Conservation (phyloP, 1,140 invertebrate species). For the Microplitis mediator region DNA sequence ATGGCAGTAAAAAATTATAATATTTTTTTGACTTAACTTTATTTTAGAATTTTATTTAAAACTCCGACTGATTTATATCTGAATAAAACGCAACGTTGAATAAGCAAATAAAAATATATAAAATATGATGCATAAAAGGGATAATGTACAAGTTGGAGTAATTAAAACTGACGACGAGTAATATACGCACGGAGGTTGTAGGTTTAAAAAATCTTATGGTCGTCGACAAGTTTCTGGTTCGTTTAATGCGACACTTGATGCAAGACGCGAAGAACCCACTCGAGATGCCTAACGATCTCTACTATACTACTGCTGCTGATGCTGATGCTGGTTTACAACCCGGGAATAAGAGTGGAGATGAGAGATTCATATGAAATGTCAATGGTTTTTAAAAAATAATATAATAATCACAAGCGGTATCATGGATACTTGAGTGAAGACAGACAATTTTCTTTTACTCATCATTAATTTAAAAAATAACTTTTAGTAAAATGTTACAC, state of each 20-base stretch:
- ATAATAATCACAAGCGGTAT: too few species aligned
- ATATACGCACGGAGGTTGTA: neutral
- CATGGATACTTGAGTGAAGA: too few species aligned
- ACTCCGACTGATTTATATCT: neutral
- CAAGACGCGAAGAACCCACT: constrained; percentile 26
- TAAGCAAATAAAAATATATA: neutral
- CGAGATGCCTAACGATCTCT: constrained; percentile 23
- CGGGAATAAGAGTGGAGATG: too few species aligned
- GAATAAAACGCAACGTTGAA: neutral
- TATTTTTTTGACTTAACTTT: too few species aligned
- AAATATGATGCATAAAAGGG: constrained; percentile 29
- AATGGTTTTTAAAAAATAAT: too few species aligned
- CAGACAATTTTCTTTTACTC: too few species aligned
- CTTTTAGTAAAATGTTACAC: too few species aligned
- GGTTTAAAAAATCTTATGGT: constrained; percentile 22
- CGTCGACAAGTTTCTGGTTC: constrained; percentile 36
- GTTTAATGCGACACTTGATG: constrained; percentile 27
- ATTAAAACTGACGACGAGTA: constrained; percentile 40
- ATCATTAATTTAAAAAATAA: too few species aligned
- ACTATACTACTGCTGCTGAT: neutral
- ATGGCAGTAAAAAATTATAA: too few species aligned
- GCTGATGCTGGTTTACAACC: too few species aligned
- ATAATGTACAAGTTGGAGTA: constrained; percentile 22
- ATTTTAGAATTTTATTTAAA: neutral
- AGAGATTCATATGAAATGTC: too few species aligned